phyloP scores from a whole-genome alignment of 2,888 invertebrate genomes.

The Acronicta aceris region DNA sequence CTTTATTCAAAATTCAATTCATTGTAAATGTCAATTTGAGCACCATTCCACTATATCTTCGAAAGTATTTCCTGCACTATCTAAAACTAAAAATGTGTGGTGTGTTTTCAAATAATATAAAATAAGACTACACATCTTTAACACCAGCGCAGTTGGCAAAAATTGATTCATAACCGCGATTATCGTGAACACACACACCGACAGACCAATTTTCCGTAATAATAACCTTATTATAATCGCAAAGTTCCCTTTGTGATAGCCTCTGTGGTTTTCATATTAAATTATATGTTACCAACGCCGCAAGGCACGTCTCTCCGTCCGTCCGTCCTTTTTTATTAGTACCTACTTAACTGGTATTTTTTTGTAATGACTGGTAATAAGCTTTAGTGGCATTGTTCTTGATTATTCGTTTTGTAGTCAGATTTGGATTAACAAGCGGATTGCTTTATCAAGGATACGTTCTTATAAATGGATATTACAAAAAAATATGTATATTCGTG shows the following conservation, averaged over 20 bases:
- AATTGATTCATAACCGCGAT: slow-evolving; percentile 50
- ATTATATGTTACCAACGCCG: slow-evolving; percentile 57
- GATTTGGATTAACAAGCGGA: slow-evolving; percentile 9
- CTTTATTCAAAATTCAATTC: too few relatives aligned
- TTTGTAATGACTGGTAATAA: slow-evolving; percentile 47
- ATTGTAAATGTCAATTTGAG: too few relatives aligned
- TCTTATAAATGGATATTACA: too few relatives aligned
- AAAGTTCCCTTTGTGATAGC: slow-evolving; percentile 52
- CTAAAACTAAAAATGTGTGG: too few relatives aligned
- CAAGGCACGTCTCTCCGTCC: slow-evolving; percentile 48
- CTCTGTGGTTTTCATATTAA: slow-evolving; percentile 56
- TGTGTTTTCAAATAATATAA: background rate
- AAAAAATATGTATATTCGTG: too few relatives aligned
- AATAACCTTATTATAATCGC: slow-evolving; percentile 60
- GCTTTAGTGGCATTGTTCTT: slow-evolving; percentile 32
- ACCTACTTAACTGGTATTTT: slow-evolving; percentile 54
- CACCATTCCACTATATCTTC: too few relatives aligned
- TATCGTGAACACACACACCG: slow-evolving; percentile 46
- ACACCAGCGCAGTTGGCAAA: slow-evolving; percentile 30
- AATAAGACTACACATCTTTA: slow-evolving; percentile 10
- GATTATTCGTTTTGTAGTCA: slow-evolving; percentile 5
- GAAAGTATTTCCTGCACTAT: too few relatives aligned
- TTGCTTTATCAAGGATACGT: slow-evolving; percentile 20
- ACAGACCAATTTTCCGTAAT: slow-evolving; percentile 57
- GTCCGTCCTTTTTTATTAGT: slow-evolving; percentile 58